A percentile compares a stretch with the other conserved stretches of the same genome.
phyloP scores from a whole-genome alignment of 1,140 invertebrate species.

The Bombus huntii region DNA sequence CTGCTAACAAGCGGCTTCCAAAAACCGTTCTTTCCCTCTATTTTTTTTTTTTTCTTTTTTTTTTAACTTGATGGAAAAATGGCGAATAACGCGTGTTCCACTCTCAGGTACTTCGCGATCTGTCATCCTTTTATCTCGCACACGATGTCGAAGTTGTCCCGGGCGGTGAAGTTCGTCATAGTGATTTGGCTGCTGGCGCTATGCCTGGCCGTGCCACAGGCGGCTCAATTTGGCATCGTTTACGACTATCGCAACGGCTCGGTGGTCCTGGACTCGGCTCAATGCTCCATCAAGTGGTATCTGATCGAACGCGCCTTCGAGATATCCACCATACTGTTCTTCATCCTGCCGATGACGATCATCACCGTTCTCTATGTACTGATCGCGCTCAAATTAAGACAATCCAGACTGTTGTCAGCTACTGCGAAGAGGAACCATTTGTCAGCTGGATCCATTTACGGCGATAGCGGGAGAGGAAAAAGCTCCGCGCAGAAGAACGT shows the following conservation, averaged over 20 bases:
- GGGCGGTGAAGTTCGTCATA: slow-evolving; percentile 88
- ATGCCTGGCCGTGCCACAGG: slow-evolving; percentile 91
- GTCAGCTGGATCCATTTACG: slow-evolving; percentile 67
- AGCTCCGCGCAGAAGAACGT: slow-evolving; percentile 84
- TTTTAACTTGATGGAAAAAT: no score
- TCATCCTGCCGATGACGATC: slow-evolving; percentile 92
- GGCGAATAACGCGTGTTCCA: neutral
- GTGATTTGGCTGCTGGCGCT: slow-evolving; percentile 88
- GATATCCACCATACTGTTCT: slow-evolving; percentile 92
- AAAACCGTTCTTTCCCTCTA: no score
- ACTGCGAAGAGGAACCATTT: slow-evolving; percentile 75
- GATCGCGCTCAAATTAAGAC: slow-evolving; percentile 89
- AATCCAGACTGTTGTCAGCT: slow-evolving; percentile 84
- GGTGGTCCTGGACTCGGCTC: slow-evolving; percentile 77
- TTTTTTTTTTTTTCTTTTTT: no score
- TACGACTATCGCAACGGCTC: slow-evolving; percentile 81
- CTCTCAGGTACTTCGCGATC: slow-evolving; percentile 93
- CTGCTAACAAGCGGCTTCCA: neutral
- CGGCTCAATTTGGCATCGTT: slow-evolving; percentile 89
- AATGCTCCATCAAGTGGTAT: slow-evolving; percentile 85
- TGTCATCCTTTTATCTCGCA: slow-evolving; percentile 95
- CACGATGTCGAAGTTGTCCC: slow-evolving; percentile 90
- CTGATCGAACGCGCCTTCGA: slow-evolving; percentile 90
- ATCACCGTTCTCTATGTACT: slow-evolving; percentile 93
- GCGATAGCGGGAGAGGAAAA: slow-evolving; percentile 71